A percentile compares a stretch with the other conserved stretches of the same genome.
These are phyloP conservation scores for Coenobita brevimanus DNA, from an alignment of 1,140 invertebrate genomes.

Conservation along the genomic window DNA sequence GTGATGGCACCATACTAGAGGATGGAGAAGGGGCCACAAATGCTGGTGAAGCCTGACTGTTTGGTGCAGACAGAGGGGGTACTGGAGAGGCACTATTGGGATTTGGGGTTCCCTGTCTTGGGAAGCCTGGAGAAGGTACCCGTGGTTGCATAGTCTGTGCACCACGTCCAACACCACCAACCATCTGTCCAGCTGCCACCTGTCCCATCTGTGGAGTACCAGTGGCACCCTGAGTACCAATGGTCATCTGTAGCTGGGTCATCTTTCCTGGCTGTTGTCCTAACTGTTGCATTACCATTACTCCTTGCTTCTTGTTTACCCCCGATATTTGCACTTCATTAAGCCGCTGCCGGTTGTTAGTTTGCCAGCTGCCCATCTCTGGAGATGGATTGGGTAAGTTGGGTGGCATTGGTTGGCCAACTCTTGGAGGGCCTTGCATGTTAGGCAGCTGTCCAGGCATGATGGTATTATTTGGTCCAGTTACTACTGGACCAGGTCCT, in stretches of 20 bases:
- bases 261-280: conserved; percentile 56
- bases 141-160: conserved; percentile 62
- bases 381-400: conserved; percentile 53
- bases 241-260: conserved; percentile 54
- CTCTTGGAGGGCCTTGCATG: conserved; percentile 49
- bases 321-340: conserved; percentile 52
- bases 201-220: conserved; percentile 40
- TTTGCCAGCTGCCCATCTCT: conserved; percentile 48
- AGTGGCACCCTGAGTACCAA: conserved; percentile 27
- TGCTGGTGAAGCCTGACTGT: conserved; percentile 51
- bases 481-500: conserved; percentile 31
- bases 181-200: conserved; percentile 45
- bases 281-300: conserved; percentile 48
- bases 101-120: conserved; percentile 64
- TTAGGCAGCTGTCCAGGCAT: conserved; percentile 6
- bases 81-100: conserved; percentile 59
- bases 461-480: conserved; percentile 37
- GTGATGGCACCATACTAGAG: conserved; percentile 62
- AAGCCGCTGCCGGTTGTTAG: conserved; percentile 38
- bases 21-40: conserved; percentile 65
- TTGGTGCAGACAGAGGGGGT: conserved; percentile 34
- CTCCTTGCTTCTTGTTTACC: conserved; percentile 51
- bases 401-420: conserved; percentile 56
- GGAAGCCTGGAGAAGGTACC: conserved; percentile 66
- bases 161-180: conserved; percentile 27